Conservation (phyloP, 1,140 invertebrate species). For the Hormaphis cornu region DNA sequence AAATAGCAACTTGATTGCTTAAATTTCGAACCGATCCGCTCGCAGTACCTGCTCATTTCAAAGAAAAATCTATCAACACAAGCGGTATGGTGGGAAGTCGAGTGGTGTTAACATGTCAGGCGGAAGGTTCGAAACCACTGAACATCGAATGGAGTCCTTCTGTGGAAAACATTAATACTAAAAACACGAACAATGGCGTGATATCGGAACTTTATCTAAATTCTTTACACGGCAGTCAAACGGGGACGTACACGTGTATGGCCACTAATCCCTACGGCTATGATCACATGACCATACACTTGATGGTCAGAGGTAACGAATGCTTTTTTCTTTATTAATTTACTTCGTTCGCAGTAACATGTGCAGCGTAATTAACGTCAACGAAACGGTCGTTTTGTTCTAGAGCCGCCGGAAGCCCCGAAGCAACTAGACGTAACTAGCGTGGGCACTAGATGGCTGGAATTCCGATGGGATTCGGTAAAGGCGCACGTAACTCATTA, state of each 20-base stretch:
- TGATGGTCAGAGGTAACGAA: conserved; percentile 68
- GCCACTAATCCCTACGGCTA: conserved; percentile 74
- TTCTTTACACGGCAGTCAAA: conserved; percentile 52
- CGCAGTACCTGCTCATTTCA: conserved; percentile 68
- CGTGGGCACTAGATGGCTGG: conserved; percentile 42
- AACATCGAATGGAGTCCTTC: conserved; percentile 57
- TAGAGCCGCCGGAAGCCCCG: conserved; percentile 64
- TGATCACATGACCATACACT: conserved; percentile 69
- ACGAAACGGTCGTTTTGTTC: neutral
- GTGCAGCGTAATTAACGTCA: neutral
- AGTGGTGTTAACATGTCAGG: conserved; percentile 62
- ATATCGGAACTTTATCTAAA: conserved; percentile 39
- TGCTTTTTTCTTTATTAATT: neutral
- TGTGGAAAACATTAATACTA: conserved; percentile 32
- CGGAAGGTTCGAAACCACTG: conserved; percentile 74
- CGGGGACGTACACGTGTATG: conserved; percentile 74
- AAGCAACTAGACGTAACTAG: conserved; percentile 42
- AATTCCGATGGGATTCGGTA: conserved; percentile 43
- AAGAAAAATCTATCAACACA: conserved; percentile 49
- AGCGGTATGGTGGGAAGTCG: conserved; percentile 52
- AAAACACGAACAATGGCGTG: conserved; percentile 37
- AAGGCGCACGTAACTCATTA: conserved; percentile 43
- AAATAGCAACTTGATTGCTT: too few relatives aligned
- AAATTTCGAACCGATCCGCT: too few relatives aligned
- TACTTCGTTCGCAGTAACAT: neutral